Evolutionary conservation across 2,888 invertebrate species (phyloP), one percentile per base, ranked within the genome.

Genomic region (Lithophane ornitopus): DNA sequence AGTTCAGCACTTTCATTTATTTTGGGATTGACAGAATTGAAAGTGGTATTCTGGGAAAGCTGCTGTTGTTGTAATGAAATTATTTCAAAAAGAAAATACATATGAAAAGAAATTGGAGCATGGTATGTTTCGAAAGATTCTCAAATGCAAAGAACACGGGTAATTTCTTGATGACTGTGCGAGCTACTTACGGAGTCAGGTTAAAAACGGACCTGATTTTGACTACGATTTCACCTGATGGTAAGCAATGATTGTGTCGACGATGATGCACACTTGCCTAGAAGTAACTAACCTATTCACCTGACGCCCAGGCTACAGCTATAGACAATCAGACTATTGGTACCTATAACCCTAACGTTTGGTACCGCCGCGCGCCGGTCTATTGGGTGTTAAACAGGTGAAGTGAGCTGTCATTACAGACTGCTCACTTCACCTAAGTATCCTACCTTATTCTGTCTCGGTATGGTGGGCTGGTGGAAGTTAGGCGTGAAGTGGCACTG

Each of bases 1-100:
- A 66, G 77, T 76, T 74, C 34, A 73, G 76, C 72, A 70, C 68
- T 85, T 79, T 81, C 85, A 82, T 82, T 76, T 70, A 73, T 74
- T 85, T 83, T 68, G 19, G 61, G 77, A 74, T 81, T 81, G 75
- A 58, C 16, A 62, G 75, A 28, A 62, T 61, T 75, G 63, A 11
- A 46, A 52, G 44, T 41, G 66, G 62, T 59, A 46, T 69, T 66
- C 49, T 46, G n/a, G n/a, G n/a, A 62, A 28, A 26, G 12, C 14
- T 41, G 44, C 2, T 54, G 26, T 49, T 59, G 11, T 63, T 59
- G 49, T 12, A 49, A 22, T 56, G 9, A 14, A 41, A 61, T 28
- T 46, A 14, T 62, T 73, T 39, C 49, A 4, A 7, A 41, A n/a
- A 34, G 11, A 28, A n/a, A n/a, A 22, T 9, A 22, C 6, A 9